phyloP scores from a whole-genome alignment of 2,113 vertebrate genomes.

The Calypte anna region DNA sequence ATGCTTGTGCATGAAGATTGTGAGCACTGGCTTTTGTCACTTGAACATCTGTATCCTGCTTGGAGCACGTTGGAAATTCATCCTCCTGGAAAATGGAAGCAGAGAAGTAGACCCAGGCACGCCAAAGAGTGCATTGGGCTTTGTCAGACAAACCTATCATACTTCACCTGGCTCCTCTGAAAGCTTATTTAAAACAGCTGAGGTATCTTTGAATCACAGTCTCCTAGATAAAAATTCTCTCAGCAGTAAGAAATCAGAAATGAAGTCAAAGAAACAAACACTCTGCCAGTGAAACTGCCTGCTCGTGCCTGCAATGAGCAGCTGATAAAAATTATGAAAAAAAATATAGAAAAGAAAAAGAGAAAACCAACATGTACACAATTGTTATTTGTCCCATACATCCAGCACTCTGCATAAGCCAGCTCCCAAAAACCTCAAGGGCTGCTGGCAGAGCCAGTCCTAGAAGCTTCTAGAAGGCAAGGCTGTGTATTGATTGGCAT shows the following conservation, averaged over 20 bases:
- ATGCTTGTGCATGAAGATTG: not conserved
- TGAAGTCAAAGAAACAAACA: not conserved
- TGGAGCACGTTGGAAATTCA: not conserved
- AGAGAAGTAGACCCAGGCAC: not conserved
- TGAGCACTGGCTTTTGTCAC: not conserved
- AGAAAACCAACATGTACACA: accelerated
- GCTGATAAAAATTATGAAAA: not conserved
- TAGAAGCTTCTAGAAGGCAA: not conserved
- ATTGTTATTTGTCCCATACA: not conserved
- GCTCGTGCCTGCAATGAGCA: not conserved
- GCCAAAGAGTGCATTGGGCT: not conserved
- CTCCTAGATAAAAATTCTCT: not conserved
- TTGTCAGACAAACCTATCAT: not conserved
- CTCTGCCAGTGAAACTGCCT: not conserved
- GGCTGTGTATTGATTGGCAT: not conserved
- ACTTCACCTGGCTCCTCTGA: not conserved
- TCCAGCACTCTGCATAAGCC: not conserved
- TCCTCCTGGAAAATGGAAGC: conserved; percentile 22
- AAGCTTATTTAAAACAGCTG: not conserved
- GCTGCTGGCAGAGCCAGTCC: not conserved
- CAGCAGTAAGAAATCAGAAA: not conserved
- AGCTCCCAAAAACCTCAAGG: not conserved
- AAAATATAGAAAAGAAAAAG: not conserved
- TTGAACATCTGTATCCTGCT: not conserved
- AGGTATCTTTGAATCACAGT: not conserved